Evolutionary conservation across 2,888 invertebrate species (phyloP), one percentile per base, ranked within the genome.

Genomic region (Drosophila maculinotata): DNA sequence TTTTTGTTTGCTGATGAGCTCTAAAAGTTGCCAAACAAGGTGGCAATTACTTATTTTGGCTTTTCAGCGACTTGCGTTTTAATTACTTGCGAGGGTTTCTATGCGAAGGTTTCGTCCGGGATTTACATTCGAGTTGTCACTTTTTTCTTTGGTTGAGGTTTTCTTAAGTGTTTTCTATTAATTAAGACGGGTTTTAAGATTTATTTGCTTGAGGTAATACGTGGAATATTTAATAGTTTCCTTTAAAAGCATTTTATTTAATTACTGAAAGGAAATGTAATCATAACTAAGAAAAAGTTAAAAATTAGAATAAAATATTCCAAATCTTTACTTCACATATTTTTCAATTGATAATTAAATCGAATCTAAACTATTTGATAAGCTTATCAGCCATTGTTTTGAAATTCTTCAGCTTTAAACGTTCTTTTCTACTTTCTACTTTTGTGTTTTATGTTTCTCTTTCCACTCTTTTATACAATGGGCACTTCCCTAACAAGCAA

Each of bases 41-140:
- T 88, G 87, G 81, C 81, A 84, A 88, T 84, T 84, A 86, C 83
- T 83, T 86, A 83, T 75, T 85, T 85, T 63, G 80, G 64, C 63
- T 57, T 65, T 63, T 47, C 45, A 42, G 64, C 58, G 66, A 69
- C 62, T 79, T 64, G 69, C 42, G 58, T 79, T 73, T 76, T 83
- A 85, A 86, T 87, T 81, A 69, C 65, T 73, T 63, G 59, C 23
- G 10, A 54, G 42, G 15, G 31, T 20, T 36, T 28, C 26, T 38
- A 20, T 15, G 38, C n/a, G 26, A 41, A 17, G 41, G n/a, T 38
- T 30, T 53, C 35, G 42, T 36, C 31, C 7, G 48, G 44, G 72
- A 71, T 65, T 71, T 39, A 14, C 38, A 65, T 52, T 35, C 1
- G 53, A 52, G 28, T 53, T 58, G 17, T 35, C 56, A 54, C 70